Conservation (phyloP, 2,888 invertebrate species). For the Zeuzera pyrina region DNA sequence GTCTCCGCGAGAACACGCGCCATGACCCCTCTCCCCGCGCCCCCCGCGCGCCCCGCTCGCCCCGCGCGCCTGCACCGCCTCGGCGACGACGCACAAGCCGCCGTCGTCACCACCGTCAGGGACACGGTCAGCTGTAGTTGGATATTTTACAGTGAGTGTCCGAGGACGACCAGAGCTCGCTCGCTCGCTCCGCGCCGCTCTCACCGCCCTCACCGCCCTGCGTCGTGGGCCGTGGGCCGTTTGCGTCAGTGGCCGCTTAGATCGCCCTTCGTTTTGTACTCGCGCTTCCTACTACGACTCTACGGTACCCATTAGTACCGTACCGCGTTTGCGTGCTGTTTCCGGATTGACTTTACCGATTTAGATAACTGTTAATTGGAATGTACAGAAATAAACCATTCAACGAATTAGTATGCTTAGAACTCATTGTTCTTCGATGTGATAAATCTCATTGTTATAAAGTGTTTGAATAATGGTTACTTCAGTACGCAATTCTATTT, state of each 20-base stretch:
- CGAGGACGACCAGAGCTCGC: conserved; percentile 14
- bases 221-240: conserved; percentile 25
- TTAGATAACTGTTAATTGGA: too few relatives aligned
- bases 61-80: conserved; percentile 35
- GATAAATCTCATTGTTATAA: too few relatives aligned
- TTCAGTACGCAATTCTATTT: too few relatives aligned
- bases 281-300: conserved; percentile 19
- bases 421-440: too few relatives aligned
- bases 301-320: not conserved
- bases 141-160: conserved; percentile 82
- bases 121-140: conserved; percentile 82
- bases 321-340: too few relatives aligned
- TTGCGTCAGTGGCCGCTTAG: conserved; percentile 24
- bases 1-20: conserved; percentile 50
- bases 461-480: too few relatives aligned
- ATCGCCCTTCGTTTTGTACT: conserved; percentile 17
- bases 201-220: conserved; percentile 21
- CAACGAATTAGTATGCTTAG: too few relatives aligned
- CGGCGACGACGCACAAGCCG: conserved; percentile 75
- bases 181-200: conserved; percentile 9
- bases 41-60: conserved; percentile 39
- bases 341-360: too few relatives aligned
- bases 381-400: too few relatives aligned
- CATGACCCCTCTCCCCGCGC: conserved; percentile 64
- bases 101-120: conserved; percentile 75